phyloP scores from a whole-genome alignment of 1,140 invertebrate genomes.

The Heterodera carotae region DNA sequence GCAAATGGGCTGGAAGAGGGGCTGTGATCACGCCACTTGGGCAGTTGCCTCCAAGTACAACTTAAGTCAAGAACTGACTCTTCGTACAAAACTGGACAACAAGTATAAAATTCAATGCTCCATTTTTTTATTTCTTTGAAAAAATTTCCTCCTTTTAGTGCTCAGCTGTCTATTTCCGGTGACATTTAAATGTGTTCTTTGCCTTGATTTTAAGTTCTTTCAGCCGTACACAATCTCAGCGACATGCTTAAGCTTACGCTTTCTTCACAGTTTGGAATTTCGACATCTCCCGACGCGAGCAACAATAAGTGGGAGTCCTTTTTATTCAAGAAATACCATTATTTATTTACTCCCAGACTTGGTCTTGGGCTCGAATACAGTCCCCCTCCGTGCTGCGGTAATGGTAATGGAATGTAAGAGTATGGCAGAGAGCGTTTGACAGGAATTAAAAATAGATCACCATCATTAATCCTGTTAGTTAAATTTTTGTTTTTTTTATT shows the following conservation, averaged over 20 bases:
- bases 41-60: slow-evolving; percentile 60
- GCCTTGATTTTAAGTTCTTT: slow-evolving; percentile 11
- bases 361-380: slow-evolving; percentile 50
- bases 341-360: slow-evolving; percentile 20
- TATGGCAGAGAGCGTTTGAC: background rate
- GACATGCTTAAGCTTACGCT: slow-evolving; percentile 44
- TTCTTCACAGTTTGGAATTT: slow-evolving; percentile 45
- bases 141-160: background rate
- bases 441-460: no score
- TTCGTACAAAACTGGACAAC: slow-evolving; percentile 64
- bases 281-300: slow-evolving; percentile 25
- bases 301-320: slow-evolving; percentile 36
- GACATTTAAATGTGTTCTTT: background rate
- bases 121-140: background rate
- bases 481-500: no score
- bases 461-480: background rate
- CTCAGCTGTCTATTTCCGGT: slow-evolving; percentile 12
- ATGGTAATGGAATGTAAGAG: background rate
- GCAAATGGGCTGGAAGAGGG: slow-evolving; percentile 58
- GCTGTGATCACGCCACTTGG: slow-evolving; percentile 49
- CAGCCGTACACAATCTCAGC: slow-evolving; percentile 42
- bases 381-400: slow-evolving; percentile 7
- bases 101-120: slow-evolving; percentile 26
- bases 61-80: slow-evolving; percentile 50
- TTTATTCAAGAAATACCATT: background rate